These are phyloP conservation scores for Anastrepha ludens DNA, from an alignment of 1,140 invertebrate genomes.

Conservation along the genomic window DNA sequence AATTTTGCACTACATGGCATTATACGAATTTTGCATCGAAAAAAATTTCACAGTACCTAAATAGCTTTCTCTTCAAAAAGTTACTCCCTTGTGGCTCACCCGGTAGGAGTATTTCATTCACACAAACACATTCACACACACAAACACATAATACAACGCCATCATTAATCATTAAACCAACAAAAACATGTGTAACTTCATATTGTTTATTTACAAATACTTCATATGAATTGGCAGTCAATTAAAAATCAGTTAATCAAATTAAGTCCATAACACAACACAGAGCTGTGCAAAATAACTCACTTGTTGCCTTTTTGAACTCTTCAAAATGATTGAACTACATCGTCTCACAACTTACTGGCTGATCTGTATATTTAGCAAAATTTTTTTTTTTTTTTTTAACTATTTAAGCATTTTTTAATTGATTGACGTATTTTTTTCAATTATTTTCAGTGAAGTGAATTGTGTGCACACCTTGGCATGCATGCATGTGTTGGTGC, in stretches of 20 bases:
- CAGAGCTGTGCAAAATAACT: not conserved
- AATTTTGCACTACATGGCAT: too few relatives aligned
- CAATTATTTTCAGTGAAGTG: not conserved
- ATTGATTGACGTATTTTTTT: not conserved
- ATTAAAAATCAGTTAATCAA: constrained; percentile 51
- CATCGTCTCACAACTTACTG: not conserved
- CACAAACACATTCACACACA: not conserved
- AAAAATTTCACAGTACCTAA: too few relatives aligned
- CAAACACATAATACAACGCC: not conserved
- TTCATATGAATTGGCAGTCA: constrained; percentile 30
- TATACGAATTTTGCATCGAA: too few relatives aligned
- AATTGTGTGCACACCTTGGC: not conserved
- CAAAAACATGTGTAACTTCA: not conserved
- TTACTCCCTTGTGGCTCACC: too few relatives aligned
- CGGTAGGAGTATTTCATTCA: too few relatives aligned
- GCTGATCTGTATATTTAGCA: not conserved
- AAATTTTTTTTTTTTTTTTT: not conserved
- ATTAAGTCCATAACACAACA: constrained; percentile 38
- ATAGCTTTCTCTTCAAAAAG: too few relatives aligned
- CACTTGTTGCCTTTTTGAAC: constrained; percentile 32
- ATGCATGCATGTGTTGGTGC: not conserved
- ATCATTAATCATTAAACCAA: not conserved
- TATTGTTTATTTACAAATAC: constrained; percentile 27
- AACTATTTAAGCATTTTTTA: not conserved
- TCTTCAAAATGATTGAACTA: constrained; percentile 22